Evolutionary conservation across 2,888 invertebrate genomes (phyloP).

Genomic region (Andrena dorsata): DNA sequence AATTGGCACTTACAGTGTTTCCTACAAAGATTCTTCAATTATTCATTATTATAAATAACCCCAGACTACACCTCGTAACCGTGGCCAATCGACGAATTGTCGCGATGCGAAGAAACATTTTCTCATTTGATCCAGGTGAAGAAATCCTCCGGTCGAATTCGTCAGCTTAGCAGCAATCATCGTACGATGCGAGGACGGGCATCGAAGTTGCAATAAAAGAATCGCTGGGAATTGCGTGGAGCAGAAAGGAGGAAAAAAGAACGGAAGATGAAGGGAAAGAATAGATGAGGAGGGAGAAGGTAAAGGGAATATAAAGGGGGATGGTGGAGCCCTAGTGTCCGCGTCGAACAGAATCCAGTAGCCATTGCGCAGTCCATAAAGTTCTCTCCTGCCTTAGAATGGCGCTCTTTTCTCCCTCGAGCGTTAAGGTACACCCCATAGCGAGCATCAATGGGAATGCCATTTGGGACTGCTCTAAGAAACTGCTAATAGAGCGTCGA

Average conservation of each 20-base stretch:
- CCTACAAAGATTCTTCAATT: too few species aligned
- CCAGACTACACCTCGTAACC: background rate
- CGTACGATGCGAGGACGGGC: constrained; percentile 73
- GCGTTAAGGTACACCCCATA: constrained; percentile 73
- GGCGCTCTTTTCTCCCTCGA: constrained; percentile 74
- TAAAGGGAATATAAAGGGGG: constrained; percentile 65
- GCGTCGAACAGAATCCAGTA: constrained; percentile 69
- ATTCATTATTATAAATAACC: background rate
- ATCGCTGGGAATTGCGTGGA: constrained; percentile 71
- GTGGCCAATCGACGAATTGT: background rate
- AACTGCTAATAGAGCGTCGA: constrained; percentile 83
- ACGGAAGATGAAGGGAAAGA: constrained; percentile 25
- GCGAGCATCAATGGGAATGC: constrained; percentile 82
- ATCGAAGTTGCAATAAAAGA: constrained; percentile 76
- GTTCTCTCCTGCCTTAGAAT: constrained; percentile 75
- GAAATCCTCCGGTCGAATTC: constrained; percentile 68
- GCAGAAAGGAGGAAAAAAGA: constrained; percentile 20
- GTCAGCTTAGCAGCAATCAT: constrained; percentile 75
- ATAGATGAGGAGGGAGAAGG: constrained; percentile 32
- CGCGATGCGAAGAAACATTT: constrained; percentile 4
- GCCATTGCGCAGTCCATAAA: constrained; percentile 82
- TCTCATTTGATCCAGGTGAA: constrained; percentile 26
- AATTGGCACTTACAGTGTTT: too few species aligned
- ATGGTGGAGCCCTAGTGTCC: constrained; percentile 58
- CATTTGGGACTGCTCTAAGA: constrained; percentile 83